phyloP scores from a whole-genome alignment of 1,140 invertebrate genomes.

The Microvelia longipes region DNA sequence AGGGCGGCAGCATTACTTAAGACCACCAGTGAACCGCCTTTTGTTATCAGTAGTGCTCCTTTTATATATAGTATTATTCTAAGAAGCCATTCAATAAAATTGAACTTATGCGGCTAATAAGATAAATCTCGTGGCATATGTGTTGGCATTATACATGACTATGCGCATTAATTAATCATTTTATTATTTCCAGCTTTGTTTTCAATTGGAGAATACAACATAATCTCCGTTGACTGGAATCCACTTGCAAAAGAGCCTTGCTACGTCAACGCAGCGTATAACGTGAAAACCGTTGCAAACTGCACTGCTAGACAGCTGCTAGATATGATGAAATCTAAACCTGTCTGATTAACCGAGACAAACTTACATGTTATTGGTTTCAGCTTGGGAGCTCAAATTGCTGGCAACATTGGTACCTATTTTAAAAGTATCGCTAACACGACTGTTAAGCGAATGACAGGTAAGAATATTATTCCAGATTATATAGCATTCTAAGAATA shows the following conservation, averaged over 20 bases:
- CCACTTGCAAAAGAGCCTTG: conserved; percentile 40
- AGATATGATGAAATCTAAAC: conserved; percentile 27
- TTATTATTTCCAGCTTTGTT: conserved; percentile 33
- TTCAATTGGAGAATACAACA: conserved; percentile 37
- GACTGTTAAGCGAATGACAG: neutral
- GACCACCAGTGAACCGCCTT: no score
- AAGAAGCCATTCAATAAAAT: no score
- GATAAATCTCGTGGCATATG: no score
- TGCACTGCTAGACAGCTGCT: conserved; percentile 31
- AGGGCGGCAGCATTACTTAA: no score
- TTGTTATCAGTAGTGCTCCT: no score
- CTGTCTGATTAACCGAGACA: conserved; percentile 21
- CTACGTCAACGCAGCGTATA: conserved; percentile 38
- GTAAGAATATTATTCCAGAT: no score
- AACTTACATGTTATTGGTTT: conserved; percentile 52
- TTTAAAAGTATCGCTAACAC: neutral
- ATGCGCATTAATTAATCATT: neutral
- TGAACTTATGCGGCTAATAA: no score
- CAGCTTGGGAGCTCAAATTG: conserved; percentile 56
- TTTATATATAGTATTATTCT: no score
- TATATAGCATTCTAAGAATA: no score
- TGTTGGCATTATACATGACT: no score
- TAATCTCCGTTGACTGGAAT: conserved; percentile 45
- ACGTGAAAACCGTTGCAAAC: conserved; percentile 37
- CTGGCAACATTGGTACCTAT: conserved; percentile 40